phyloP scores from a whole-genome alignment of 1,140 invertebrate species.

The Aphidius gifuensis region DNA sequence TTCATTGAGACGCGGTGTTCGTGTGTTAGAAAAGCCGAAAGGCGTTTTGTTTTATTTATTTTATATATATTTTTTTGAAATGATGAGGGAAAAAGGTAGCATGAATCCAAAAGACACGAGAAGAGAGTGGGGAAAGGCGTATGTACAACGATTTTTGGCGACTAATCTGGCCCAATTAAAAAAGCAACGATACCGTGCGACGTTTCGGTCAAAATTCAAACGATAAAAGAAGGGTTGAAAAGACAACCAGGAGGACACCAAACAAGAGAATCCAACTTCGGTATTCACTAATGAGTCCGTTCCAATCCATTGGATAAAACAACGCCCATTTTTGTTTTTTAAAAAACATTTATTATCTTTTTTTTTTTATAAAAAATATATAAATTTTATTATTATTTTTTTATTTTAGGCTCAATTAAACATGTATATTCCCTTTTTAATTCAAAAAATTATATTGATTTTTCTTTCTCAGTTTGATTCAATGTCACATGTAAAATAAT shows the following conservation, averaged over 20 bases:
- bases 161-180: constrained; percentile 53
- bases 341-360: constrained; percentile 5
- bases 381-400: constrained; percentile 18
- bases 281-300: constrained; percentile 54
- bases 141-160: constrained; percentile 37
- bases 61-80: too few species aligned
- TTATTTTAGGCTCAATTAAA: constrained; percentile 23
- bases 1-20: neutral
- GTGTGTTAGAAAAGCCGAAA: constrained; percentile 28
- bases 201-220: constrained; percentile 3
- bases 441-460: too few species aligned
- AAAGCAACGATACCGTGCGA: constrained; percentile 25
- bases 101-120: neutral
- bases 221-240: constrained; percentile 25
- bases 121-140: neutral
- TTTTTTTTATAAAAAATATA: constrained; percentile 18
- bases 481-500: too few species aligned
- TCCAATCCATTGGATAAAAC: neutral
- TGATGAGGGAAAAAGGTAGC: constrained; percentile 17
- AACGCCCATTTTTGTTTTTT: constrained; percentile 1
- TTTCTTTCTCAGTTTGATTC: too few species aligned
- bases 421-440: constrained; percentile 6
- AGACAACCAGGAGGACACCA: too few species aligned
- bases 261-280: constrained; percentile 35
- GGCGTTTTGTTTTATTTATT: neutral